Conservation (phyloP, 2,113 vertebrate species). For the Hemicordylus capensis region DNA sequence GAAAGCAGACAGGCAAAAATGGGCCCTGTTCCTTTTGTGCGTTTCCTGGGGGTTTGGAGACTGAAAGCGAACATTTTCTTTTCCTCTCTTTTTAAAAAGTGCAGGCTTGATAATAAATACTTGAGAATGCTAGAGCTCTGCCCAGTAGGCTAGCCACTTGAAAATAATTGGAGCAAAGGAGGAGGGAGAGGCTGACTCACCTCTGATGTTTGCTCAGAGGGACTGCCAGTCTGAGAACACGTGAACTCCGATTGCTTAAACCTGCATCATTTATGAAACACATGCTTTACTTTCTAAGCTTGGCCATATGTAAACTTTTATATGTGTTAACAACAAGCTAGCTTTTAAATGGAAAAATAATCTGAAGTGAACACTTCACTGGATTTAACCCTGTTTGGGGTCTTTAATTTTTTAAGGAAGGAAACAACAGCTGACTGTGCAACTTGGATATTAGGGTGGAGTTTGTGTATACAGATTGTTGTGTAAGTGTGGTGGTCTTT, state of each 20-base stretch:
- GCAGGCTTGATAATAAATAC: neutral
- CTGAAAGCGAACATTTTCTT: neutral
- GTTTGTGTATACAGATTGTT: neutral
- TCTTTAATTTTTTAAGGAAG: neutral
- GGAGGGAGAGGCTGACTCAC: neutral
- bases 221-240: neutral
- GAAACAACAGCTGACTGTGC: neutral
- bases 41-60: neutral
- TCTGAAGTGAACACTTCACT: neutral
- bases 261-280: slow-evolving; percentile 7
- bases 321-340: neutral
- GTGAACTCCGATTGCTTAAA: neutral
- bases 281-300: neutral
- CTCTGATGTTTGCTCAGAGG: neutral
- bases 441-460: neutral
- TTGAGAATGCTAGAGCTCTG: neutral
- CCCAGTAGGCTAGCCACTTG: neutral
- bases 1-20: neutral
- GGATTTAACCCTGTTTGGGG: neutral
- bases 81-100: neutral
- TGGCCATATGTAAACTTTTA: neutral
- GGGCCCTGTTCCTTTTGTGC: neutral
- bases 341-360: neutral
- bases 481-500: neutral
- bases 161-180: neutral